A percentile compares a stretch with the other conserved stretches of the same genome.
These are phyloP conservation scores for Bradypodion pumilum DNA, from an alignment of 2,797 vertebrate species.

Conservation along the genomic window DNA sequence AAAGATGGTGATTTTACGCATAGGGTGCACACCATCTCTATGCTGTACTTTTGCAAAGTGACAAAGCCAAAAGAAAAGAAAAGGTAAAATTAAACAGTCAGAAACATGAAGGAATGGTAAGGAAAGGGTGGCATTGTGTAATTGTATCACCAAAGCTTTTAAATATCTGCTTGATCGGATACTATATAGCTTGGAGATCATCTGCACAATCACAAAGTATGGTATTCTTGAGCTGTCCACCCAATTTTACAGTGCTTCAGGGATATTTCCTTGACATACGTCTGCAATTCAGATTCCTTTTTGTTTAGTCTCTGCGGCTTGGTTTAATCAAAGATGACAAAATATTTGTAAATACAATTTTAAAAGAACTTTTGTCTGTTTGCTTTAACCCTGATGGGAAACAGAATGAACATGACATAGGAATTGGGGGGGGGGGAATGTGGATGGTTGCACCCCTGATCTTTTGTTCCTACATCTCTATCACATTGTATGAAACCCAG, in stretches of 20 bases:
- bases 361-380: conserved; percentile 41
- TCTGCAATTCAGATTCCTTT: conserved; percentile 53
- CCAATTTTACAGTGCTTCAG: conserved; percentile 57
- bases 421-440: too few species aligned
- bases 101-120: background rate
- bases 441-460: conserved; percentile 10
- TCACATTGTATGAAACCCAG: conserved; percentile 65
- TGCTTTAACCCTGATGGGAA: conserved; percentile 42
- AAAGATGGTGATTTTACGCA: too few species aligned
- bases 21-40: background rate
- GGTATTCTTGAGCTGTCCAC: conserved; percentile 47
- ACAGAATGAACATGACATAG: conserved; percentile 28
- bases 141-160: background rate
- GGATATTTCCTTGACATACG: conserved; percentile 61
- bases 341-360: conserved; percentile 68
- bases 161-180: conserved; percentile 26
- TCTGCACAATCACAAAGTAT: conserved; percentile 19
- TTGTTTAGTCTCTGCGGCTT: conserved; percentile 65
- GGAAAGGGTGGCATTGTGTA: background rate
- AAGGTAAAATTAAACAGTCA: background rate
- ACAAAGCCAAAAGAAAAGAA: background rate
- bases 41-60: background rate
- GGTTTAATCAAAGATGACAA: conserved; percentile 70
- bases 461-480: conserved; percentile 50
- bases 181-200: conserved; percentile 42